Evolutionary conservation across 1,140 invertebrate genomes (phyloP), one percentile per base, ranked within the genome.

Genomic region (Dolichoris vasculosae): DNA sequence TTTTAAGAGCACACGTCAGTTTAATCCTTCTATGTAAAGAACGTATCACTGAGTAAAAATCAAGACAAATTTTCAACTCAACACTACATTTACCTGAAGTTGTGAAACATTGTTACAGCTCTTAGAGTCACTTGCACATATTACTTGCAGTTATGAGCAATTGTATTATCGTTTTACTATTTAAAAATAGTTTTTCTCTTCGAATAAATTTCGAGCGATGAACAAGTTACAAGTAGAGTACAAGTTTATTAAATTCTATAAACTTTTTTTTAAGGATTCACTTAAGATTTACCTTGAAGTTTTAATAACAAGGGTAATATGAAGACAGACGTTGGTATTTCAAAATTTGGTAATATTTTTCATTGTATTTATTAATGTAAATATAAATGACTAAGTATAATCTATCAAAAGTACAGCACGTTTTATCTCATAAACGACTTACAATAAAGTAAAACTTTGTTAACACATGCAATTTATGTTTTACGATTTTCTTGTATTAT

Each of bases 391-490:
- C 55, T 83, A 23, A 71, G 30, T 46, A 82, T 40, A 26, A 76
- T 83, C 51, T 63, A 64, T 48, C 11, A 83, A 2, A n/a, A 76
- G n/a, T 63, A 76, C n/a, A 15, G n/a, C 26, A 76, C 30, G 55
- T 83, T 83, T 83, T 83, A 83, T 76, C 46, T 83, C 7, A 32
- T 32, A 35, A 84, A 67, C 32, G 76, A 84, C 48, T 26, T 78
- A 3, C n/a, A 84, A 84, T 78, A 84, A 84, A 83, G n/a, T 23
- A 59, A 43, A 75, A 75, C 17, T 59, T 64, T 46, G 32, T 81
- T 51, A 30, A 82, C 7, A 1, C 40, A 8, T 55, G 4, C 38
- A 67, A 46, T 82, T 38, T 71, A 71, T 55, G n/a, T 38, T 78
- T 55, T 23, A 9, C 32, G 26, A 76, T n/a, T 38, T 63, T 26